phyloP scores from a whole-genome alignment of 2,113 vertebrate genomes.

The Nipponia nippon region DNA sequence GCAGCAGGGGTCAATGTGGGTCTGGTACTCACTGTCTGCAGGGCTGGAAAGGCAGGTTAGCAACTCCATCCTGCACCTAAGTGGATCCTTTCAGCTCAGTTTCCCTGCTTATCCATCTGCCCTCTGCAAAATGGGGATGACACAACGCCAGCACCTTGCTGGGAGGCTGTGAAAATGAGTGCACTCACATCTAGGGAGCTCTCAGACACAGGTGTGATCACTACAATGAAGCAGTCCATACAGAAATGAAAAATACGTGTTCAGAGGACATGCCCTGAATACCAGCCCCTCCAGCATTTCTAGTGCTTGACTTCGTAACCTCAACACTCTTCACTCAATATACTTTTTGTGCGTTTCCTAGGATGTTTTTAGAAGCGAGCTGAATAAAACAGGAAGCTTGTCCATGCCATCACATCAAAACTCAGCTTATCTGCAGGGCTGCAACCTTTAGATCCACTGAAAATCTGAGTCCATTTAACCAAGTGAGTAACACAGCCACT shows the following conservation, averaged over 20 bases:
- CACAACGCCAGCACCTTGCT: neutral
- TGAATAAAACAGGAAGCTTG: conserved; percentile 33
- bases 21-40: neutral
- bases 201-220: neutral
- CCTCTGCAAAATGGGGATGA: neutral
- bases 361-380: conserved; percentile 2
- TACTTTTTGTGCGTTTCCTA: neutral
- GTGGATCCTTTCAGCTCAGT: neutral
- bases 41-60: neutral
- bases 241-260: neutral
- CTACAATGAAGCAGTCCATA: neutral
- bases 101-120: neutral
- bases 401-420: conserved; percentile 10
- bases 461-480: neutral
- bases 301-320: conserved; percentile 12
- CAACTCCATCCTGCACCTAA: neutral
- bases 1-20: neutral
- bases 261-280: neutral
- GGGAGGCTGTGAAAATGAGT: neutral
- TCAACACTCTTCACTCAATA: neutral
- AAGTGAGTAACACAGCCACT: neutral
- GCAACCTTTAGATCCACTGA: neutral
- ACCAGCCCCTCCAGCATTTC: neutral
- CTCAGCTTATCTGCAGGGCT: neutral
- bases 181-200: neutral